Evolutionary conservation across 2,797 vertebrate genomes (phyloP).

Genomic region (Anguilla obscura): DNA sequence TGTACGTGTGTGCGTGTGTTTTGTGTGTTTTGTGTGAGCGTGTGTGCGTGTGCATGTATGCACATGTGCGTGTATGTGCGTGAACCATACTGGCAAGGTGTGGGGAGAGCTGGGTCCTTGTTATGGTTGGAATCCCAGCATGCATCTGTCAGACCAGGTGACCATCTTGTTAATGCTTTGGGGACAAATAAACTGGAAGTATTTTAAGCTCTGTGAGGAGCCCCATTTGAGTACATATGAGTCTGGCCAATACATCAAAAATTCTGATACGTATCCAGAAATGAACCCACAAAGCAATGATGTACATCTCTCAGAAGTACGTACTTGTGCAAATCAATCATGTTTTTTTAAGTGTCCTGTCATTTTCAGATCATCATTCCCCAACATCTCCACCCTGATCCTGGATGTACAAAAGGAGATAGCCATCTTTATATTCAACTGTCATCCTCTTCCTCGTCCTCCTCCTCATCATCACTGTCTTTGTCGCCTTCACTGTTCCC

Average conservation of each 20-base stretch:
- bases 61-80: background rate
- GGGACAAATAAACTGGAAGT: background rate
- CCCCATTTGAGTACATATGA: background rate
- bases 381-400: constrained; percentile 9
- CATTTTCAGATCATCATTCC: constrained; percentile 24
- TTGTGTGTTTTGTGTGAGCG: constrained; percentile 1
- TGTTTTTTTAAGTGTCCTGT: background rate
- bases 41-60: background rate
- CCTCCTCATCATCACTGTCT: background rate
- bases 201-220: background rate
- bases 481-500: constrained; percentile 3
- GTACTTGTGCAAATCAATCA: background rate
- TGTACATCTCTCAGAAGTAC: background rate
- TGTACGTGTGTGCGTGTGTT: background rate
- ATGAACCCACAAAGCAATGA: background rate
- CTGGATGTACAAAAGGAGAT: constrained; percentile 23
- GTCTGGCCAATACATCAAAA: background rate
- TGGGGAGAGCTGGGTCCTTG: background rate
- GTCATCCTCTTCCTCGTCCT: constrained; percentile 11
- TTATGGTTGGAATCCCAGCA: background rate
- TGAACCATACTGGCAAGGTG: background rate
- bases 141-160: background rate
- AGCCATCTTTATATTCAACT: background rate
- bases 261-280: background rate
- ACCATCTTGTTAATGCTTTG: background rate